Evolutionary conservation across 2,888 invertebrate genomes (phyloP).

Genomic region (Microplitis manilae): DNA sequence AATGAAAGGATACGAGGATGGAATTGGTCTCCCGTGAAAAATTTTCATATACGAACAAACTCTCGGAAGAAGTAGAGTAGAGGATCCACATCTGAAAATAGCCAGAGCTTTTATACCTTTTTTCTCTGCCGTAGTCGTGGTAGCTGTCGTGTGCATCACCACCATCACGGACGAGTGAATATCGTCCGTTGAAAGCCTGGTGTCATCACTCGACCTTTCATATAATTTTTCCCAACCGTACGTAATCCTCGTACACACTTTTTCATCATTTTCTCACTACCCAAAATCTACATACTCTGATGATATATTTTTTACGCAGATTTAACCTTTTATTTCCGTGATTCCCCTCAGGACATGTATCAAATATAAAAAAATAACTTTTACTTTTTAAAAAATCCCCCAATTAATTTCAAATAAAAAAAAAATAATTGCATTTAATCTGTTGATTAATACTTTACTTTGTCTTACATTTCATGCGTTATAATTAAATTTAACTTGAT

Average conservation of each 20-base stretch:
- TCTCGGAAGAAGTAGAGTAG: background rate
- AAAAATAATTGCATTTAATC: too few relatives aligned
- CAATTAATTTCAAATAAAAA: too few relatives aligned
- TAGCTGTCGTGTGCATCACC: background rate
- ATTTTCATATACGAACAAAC: background rate
- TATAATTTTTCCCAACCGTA: background rate
- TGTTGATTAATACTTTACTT: too few relatives aligned
- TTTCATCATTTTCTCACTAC: background rate
- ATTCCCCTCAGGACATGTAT: too few relatives aligned
- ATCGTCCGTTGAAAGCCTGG: background rate
- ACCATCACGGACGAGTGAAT: slow-evolving; percentile 7
- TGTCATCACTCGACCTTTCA: background rate
- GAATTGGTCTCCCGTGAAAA: background rate
- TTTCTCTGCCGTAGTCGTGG: background rate
- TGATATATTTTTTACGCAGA: background rate
- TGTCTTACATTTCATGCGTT: too few relatives aligned
- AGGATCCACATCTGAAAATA: background rate
- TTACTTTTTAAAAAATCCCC: too few relatives aligned
- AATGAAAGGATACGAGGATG: background rate
- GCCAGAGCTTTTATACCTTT: background rate
- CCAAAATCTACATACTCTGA: background rate
- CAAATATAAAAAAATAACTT: too few relatives aligned
- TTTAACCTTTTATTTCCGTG: too few relatives aligned
- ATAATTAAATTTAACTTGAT: too few relatives aligned
- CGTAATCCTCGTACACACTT: background rate